Evolutionary conservation across 2,113 vertebrate genomes (phyloP).

Genomic region (Tympanuchus pallidicinctus): DNA sequence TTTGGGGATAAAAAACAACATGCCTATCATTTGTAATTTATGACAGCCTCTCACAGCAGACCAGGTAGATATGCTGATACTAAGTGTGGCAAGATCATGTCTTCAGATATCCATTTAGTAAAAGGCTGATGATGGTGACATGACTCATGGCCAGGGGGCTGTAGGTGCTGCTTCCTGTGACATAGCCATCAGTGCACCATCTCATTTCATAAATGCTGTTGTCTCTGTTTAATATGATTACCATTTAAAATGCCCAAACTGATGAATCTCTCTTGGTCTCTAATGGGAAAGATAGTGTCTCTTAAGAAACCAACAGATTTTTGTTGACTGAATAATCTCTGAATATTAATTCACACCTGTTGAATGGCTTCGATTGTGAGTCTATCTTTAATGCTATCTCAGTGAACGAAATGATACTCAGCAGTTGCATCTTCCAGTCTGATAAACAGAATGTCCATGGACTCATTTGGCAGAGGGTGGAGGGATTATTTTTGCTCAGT

Average conservation of each 20-base stretch:
- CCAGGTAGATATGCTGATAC: not conserved
- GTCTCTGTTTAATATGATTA: not conserved
- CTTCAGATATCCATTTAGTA: not conserved
- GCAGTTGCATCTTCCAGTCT: not conserved
- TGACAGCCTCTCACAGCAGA: not conserved
- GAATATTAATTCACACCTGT: not conserved
- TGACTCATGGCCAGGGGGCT: not conserved
- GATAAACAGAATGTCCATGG: not conserved
- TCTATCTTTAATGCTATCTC: not conserved
- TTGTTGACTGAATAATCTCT: not conserved
- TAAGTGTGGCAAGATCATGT: fast-evolving
- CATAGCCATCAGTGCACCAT: not conserved
- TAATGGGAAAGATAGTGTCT: fast-evolving
- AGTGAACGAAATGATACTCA: not conserved
- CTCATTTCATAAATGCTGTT: not conserved
- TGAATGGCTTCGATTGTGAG: not conserved
- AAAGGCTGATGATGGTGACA: not conserved
- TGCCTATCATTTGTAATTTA: not conserved
- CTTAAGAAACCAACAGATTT: not conserved
- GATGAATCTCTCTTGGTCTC: fast-evolving
- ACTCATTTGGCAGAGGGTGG: not conserved
- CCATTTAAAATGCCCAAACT: not conserved
- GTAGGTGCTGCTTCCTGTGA: not conserved
- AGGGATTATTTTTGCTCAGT: not conserved
- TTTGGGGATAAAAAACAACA: not conserved